Evolutionary conservation across 2,113 vertebrate species (phyloP).

Genomic region (Trochalopteron elliotii): DNA sequence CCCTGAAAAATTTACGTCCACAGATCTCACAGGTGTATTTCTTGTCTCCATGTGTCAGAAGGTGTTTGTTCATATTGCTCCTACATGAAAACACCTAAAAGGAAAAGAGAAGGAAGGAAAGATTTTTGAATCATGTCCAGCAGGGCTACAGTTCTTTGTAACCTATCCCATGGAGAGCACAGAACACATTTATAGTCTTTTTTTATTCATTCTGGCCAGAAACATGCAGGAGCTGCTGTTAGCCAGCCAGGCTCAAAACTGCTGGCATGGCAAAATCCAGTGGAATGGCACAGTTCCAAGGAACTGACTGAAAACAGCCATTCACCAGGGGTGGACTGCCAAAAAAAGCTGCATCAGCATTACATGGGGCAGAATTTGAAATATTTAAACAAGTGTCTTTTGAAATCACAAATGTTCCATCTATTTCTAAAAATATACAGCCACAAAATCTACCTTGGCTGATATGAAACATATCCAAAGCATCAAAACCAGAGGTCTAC

Average conservation of each 20-base stretch:
- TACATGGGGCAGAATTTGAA: neutral
- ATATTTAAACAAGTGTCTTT: neutral
- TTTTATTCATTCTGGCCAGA: neutral
- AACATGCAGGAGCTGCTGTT: neutral
- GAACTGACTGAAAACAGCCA: neutral
- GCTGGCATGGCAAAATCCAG: neutral
- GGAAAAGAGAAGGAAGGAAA: neutral
- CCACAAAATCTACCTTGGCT: neutral
- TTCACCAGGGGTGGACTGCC: neutral
- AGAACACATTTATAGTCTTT: neutral
- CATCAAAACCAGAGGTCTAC: neutral
- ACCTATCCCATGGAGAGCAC: neutral
- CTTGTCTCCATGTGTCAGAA: constrained; percentile 97
- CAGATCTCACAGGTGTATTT: constrained; percentile 99
- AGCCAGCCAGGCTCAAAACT: neutral
- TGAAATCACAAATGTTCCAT: neutral
- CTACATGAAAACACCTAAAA: constrained; percentile 96
- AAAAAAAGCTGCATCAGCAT: neutral
- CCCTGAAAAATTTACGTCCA: constrained; percentile 96
- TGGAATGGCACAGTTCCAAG: neutral
- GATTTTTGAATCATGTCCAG: neutral
- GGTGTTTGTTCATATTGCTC: constrained; percentile 99
- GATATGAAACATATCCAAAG: neutral
- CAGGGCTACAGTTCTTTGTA: neutral
- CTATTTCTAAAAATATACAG: neutral